These are phyloP conservation scores for Drosophila rellima DNA, from an alignment of 2,888 invertebrate species.

Conservation along the genomic window DNA sequence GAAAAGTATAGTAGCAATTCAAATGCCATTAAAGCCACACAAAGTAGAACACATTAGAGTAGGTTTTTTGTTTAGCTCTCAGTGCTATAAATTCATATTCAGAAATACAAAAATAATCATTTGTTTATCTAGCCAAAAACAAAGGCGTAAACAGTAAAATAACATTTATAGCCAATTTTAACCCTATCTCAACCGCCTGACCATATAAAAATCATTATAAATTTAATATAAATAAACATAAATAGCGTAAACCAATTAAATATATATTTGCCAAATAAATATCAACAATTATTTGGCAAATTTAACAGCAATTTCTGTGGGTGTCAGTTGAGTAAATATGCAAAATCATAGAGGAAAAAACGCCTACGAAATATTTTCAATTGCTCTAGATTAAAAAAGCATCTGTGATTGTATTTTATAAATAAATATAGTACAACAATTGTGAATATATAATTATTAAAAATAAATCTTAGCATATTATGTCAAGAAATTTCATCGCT, in stretches of 20 bases:
- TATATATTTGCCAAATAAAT: constrained; percentile 16
- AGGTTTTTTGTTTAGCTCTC: constrained; percentile 45
- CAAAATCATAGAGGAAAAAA: neutral
- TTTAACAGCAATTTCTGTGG: neutral
- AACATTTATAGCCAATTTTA: constrained; percentile 24
- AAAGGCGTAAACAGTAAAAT: constrained; percentile 37
- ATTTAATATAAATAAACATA: constrained; percentile 16
- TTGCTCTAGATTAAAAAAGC: neutral
- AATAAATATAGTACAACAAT: neutral
- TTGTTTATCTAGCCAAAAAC: constrained; percentile 44
- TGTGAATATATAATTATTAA: neutral
- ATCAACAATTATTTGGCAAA: constrained; percentile 17
- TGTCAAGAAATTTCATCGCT: neutral
- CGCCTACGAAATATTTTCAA: constrained; percentile 1
- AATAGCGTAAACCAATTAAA: constrained; percentile 9
- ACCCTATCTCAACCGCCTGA: constrained; percentile 19
- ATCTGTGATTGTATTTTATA: neutral
- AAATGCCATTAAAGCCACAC: constrained; percentile 49
- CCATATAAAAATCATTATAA: constrained; percentile 31
- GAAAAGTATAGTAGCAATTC: constrained; percentile 38
- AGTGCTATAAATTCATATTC: constrained; percentile 50
- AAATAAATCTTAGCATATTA: neutral
- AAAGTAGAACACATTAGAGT: constrained; percentile 41
- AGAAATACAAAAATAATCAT: constrained; percentile 8
- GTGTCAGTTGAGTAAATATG: constrained; percentile 2